phyloP scores from a whole-genome alignment of 2,888 invertebrate species.

The Zygogramma bicolorata region DNA sequence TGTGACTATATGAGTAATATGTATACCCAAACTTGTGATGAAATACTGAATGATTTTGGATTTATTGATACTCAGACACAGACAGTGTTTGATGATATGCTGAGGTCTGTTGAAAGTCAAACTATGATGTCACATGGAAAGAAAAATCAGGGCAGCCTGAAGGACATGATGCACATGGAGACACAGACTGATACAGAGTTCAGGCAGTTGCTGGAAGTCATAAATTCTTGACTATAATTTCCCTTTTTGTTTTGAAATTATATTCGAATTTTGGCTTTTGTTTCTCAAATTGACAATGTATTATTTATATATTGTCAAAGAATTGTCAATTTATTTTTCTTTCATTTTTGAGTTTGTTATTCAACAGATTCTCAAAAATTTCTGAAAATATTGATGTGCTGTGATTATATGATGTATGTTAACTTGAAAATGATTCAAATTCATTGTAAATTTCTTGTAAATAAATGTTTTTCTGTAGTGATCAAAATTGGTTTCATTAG shows the following conservation, averaged over 20 bases:
- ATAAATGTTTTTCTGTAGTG: too few relatives aligned
- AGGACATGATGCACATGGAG: slow-evolving; percentile 68
- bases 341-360: neutral
- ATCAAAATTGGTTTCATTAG: too few relatives aligned
- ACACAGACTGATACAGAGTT: slow-evolving; percentile 69
- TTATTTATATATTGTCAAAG: neutral
- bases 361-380: neutral
- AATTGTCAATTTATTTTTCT: neutral
- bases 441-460: neutral
- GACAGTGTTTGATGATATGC: slow-evolving; percentile 70
- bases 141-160: slow-evolving; percentile 45
- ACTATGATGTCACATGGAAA: slow-evolving; percentile 64
- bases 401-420: neutral
- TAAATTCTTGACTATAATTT: slow-evolving; percentile 64
- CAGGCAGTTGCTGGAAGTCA: slow-evolving; percentile 63
- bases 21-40: slow-evolving; percentile 67
- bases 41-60: slow-evolving; percentile 69
- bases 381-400: neutral
- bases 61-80: slow-evolving; percentile 75
- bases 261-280: too few relatives aligned
- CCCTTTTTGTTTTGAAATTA: slow-evolving; percentile 32
- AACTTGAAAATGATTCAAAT: neutral
- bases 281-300: neutral
- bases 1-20: slow-evolving; percentile 62
- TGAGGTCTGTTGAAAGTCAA: slow-evolving; percentile 74